A percentile compares a stretch with the other conserved stretches of the same genome.
Evolutionary conservation across 2,888 invertebrate species (phyloP).

Genomic region (Lycocerus yunnanus): DNA sequence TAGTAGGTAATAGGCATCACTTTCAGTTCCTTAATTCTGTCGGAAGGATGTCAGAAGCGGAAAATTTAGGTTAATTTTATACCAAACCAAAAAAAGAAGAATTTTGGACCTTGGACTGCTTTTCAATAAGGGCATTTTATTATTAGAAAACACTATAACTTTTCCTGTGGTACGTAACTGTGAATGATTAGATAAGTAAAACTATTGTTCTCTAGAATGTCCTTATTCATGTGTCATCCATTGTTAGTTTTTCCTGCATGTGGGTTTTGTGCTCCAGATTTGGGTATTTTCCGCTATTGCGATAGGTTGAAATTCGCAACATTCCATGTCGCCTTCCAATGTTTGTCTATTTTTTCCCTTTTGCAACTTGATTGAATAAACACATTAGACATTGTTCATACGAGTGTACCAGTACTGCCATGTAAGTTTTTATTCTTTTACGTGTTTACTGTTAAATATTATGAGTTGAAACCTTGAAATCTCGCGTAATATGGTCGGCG

Average conservation of each 20-base stretch:
- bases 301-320: not conserved
- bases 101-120: not conserved
- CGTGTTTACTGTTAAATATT: constrained; percentile 10
- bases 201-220: not conserved
- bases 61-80: not conserved
- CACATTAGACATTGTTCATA: not conserved
- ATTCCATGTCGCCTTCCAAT: not conserved
- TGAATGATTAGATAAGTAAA: not conserved
- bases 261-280: not conserved
- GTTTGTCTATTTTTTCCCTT: not conserved
- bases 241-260: not conserved
- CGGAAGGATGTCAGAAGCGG: not conserved
- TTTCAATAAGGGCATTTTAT: not conserved
- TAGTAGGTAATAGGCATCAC: not conserved
- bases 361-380: not conserved
- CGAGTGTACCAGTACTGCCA: not conserved
- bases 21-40: not conserved
- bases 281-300: not conserved
- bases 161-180: not conserved
- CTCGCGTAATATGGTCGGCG: constrained; percentile 17
- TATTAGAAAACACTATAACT: not conserved
- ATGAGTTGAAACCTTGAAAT: constrained; percentile 11
- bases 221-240: not conserved
- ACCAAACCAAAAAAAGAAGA: not conserved
- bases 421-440: constrained; percentile 1